Percentiles rank a stretch among this genome's conserved stretches.
Evolutionary conservation across 2,797 vertebrate genomes (phyloP).

Genomic region (Thripadectes ignobilis): DNA sequence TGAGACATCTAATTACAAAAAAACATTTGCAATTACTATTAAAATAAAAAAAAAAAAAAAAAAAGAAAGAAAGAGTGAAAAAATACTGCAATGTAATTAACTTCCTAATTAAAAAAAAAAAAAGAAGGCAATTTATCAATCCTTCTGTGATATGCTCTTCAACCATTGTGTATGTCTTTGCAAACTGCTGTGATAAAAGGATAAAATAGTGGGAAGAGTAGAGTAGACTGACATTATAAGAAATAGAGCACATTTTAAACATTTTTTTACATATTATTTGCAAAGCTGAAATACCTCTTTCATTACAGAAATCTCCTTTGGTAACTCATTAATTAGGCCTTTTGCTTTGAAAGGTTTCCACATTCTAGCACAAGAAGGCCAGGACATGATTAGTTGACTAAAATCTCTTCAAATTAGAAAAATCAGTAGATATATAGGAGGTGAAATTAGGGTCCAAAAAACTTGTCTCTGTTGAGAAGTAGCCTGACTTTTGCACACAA

Average conservation of each 20-base stretch:
- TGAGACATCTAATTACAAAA: background rate
- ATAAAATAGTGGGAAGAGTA: background rate
- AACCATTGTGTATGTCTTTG: background rate
- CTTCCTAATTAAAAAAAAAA: background rate
- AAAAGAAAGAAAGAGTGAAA: background rate
- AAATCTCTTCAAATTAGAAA: background rate
- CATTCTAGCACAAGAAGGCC: background rate
- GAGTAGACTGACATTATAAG: background rate
- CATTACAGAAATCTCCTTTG: background rate
- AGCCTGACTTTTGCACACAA: background rate
- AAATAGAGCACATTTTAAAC: background rate
- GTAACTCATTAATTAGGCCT: background rate
- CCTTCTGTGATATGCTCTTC: background rate
- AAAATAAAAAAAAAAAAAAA: background rate
- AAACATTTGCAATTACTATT: background rate
- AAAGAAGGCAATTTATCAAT: background rate
- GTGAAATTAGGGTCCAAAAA: background rate
- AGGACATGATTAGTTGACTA: background rate
- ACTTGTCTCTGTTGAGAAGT: background rate
- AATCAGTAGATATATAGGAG: background rate
- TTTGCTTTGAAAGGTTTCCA: background rate
- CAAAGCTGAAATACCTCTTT: background rate
- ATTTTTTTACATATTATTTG: background rate
- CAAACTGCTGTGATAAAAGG: background rate
- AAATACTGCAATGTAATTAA: background rate